These are phyloP conservation scores for Lutjanus erythropterus DNA, from an alignment of 2,113 vertebrate species.

Conservation along the genomic window DNA sequence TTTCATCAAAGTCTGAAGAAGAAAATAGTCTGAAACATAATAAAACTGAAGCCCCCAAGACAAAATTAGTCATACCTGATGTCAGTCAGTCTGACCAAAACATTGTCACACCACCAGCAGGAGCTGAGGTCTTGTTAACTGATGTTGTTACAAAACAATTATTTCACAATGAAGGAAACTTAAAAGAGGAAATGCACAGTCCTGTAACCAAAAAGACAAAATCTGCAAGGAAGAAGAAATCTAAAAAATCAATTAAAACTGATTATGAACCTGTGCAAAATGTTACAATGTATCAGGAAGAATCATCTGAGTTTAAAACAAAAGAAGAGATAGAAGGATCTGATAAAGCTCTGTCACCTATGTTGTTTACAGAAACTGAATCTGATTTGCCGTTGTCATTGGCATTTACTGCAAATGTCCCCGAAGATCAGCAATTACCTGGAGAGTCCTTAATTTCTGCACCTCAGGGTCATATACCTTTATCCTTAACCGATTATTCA, in stretches of 20 bases:
- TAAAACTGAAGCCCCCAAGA: neutral
- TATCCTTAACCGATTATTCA: neutral
- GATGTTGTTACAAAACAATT: neutral
- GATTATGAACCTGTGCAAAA: neutral
- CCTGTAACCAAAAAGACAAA: neutral
- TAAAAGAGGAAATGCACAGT: neutral
- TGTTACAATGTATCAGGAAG: neutral
- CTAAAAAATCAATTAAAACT: conserved; percentile 18
- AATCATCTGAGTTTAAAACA: neutral
- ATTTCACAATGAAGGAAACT: neutral
- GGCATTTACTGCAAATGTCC: neutral
- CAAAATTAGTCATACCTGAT: neutral
- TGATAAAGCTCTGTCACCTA: neutral
- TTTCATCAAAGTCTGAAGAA: neutral
- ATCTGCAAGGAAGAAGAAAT: conserved; percentile 3
- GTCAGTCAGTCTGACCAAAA: neutral
- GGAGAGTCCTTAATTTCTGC: conserved; percentile 14
- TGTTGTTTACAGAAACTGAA: conserved; percentile 1
- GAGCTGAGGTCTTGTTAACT: neutral
- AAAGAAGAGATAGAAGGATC: neutral
- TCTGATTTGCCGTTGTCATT: neutral
- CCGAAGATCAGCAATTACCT: conserved; percentile 19
- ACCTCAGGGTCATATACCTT: neutral
- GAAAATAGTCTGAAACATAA: neutral
- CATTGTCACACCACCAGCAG: neutral